Conservation (phyloP, 2,888 invertebrate species). For the Drosophila gaucha region DNA sequence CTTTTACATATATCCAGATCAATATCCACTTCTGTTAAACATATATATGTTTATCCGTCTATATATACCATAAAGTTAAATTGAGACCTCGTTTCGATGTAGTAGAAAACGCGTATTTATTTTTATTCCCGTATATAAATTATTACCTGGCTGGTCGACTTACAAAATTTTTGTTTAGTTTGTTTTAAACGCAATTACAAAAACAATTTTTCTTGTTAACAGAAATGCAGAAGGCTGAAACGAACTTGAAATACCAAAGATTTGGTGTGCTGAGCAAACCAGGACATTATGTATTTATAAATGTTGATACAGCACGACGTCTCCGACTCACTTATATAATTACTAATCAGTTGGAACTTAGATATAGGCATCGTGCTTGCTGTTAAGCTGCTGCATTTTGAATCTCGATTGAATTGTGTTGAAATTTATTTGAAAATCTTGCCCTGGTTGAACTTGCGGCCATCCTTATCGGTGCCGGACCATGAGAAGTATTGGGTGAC, state of each 20-base stretch:
- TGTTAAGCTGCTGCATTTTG: conserved; percentile 35
- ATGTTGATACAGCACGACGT: conserved; percentile 57
- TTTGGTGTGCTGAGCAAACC: conserved; percentile 58
- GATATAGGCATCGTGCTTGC: conserved; percentile 50
- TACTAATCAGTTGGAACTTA: conserved; percentile 68
- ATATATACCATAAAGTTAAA: background rate
- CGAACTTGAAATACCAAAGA: conserved; percentile 22
- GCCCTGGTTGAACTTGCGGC: conserved; percentile 98
- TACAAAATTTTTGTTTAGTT: conserved; percentile 14
- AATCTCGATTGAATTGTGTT: conserved; percentile 55
- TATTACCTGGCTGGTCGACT: conserved; percentile 60
- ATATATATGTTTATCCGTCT: background rate
- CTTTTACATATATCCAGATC: too few species aligned
- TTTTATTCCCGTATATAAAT: conserved; percentile 68
- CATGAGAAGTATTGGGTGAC: conserved; percentile 96
- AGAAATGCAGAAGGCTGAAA: conserved; percentile 60
- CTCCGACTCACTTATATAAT: conserved; percentile 48
- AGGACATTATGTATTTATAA: conserved; percentile 36
- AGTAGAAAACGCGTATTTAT: conserved; percentile 47
- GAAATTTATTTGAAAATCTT: conserved; percentile 96
- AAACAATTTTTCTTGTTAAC: conserved; percentile 48
- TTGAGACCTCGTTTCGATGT: background rate
- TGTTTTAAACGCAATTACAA: conserved; percentile 46
- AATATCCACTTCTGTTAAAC: background rate
- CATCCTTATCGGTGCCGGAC: conserved; percentile 93